phyloP scores from a whole-genome alignment of 2,888 invertebrate species.

The Papilio demoleus region DNA sequence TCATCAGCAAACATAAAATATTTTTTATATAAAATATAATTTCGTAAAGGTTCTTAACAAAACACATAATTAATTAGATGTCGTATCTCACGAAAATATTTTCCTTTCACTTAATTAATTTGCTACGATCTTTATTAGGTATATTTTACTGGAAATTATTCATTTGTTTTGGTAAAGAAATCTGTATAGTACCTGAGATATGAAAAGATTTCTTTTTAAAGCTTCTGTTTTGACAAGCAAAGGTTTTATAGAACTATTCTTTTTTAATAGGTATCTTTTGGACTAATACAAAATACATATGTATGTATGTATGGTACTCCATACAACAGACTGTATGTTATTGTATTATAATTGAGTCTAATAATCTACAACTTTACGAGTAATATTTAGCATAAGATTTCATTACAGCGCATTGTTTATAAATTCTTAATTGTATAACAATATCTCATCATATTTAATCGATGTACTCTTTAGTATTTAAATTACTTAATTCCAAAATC shows the following conservation, averaged over 20 bases:
- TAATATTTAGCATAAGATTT: background rate
- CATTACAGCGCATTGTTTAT: background rate
- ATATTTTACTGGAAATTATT: background rate
- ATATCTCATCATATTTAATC: no score
- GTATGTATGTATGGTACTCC: no score
- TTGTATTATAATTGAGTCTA: background rate
- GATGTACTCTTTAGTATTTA: no score
- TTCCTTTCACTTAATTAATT: conserved; percentile 19
- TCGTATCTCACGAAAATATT: conserved; percentile 11
- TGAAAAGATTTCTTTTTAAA: background rate
- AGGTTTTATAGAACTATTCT: no score
- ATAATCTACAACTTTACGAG: background rate
- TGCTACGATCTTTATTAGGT: background rate
- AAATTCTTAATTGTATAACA: no score
- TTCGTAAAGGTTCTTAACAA: background rate
- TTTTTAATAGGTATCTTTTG: no score
- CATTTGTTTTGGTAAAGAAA: no score
- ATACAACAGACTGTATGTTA: background rate
- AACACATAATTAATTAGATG: conserved; percentile 19
- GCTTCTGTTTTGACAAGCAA: background rate
- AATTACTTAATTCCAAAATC: conserved; percentile 2
- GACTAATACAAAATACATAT: no score
- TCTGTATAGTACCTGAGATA: no score
- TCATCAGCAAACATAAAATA: background rate
- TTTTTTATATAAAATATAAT: conserved; percentile 3